Conservation (phyloP, 2,797 vertebrate genomes). For the Pangasius mekongensis region DNA sequence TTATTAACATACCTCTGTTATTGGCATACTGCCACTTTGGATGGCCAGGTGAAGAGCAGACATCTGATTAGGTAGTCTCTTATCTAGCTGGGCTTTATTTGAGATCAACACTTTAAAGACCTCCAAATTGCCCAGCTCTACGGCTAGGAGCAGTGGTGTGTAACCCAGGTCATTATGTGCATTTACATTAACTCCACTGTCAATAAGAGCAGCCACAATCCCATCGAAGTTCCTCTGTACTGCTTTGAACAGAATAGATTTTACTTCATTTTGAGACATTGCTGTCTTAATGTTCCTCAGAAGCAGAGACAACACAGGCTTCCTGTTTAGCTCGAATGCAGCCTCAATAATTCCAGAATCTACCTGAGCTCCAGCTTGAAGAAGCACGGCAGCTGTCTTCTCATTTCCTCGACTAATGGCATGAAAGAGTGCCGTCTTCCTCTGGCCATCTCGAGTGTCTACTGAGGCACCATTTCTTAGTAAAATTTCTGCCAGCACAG, state of each 20-base stretch:
- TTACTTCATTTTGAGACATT: slow-evolving; percentile 63
- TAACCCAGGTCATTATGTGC: slow-evolving; percentile 67
- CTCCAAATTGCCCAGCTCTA: slow-evolving; percentile 73
- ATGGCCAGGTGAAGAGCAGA: slow-evolving; percentile 73
- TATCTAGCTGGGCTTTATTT: slow-evolving; percentile 71
- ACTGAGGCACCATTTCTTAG: slow-evolving; percentile 61
- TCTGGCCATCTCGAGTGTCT: slow-evolving; percentile 64
- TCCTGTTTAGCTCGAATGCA: slow-evolving; percentile 69
- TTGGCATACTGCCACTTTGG: slow-evolving; percentile 66
- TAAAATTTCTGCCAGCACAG: slow-evolving; percentile 67
- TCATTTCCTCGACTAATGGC: slow-evolving; percentile 66
- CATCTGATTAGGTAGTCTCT: slow-evolving; percentile 68
- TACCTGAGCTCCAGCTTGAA: slow-evolving; percentile 70
- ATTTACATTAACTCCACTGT: slow-evolving; percentile 73
- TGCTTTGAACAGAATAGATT: slow-evolving; percentile 77
- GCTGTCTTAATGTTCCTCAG: slow-evolving; percentile 67
- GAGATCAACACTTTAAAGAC: slow-evolving; percentile 70
- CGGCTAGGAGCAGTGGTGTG: slow-evolving; percentile 78
- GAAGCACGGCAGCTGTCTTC: slow-evolving; percentile 67
- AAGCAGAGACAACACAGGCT: slow-evolving; percentile 69
- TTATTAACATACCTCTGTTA: slow-evolving; percentile 60
- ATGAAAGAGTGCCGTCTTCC: slow-evolving; percentile 67
- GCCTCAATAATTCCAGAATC: slow-evolving; percentile 64
- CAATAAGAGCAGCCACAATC: slow-evolving; percentile 68
- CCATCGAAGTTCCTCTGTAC: slow-evolving; percentile 72